A percentile compares a stretch with the other conserved stretches of the same genome.
Conservation (phyloP, 2,113 vertebrate genomes). For the Ramphastos sulfuratus region DNA sequence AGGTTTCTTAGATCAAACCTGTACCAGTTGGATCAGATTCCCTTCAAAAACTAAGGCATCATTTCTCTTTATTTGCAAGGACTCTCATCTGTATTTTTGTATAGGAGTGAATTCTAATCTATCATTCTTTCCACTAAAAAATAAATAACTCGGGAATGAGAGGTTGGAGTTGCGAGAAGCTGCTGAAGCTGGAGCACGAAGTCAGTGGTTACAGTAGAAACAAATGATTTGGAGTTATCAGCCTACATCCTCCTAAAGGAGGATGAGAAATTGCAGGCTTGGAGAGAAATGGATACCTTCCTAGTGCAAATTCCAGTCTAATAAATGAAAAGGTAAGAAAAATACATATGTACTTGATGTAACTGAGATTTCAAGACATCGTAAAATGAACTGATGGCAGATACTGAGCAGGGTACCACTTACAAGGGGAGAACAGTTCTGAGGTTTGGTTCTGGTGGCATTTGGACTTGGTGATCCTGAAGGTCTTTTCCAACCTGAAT, state of each 20-base stretch:
- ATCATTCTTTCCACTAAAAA: background rate
- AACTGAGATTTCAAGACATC: background rate
- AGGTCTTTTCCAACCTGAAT: too few relatives aligned
- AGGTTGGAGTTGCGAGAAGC: background rate
- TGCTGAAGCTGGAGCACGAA: background rate
- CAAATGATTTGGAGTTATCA: background rate
- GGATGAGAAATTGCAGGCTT: slow-evolving; percentile 1
- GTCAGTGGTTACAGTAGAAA: background rate
- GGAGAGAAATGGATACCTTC: background rate
- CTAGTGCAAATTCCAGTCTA: background rate
- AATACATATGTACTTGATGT: background rate
- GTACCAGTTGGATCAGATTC: background rate
- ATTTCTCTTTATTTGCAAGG: background rate
- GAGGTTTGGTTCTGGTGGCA: background rate
- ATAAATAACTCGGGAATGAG: background rate
- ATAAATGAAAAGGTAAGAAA: background rate
- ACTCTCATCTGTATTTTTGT: background rate
- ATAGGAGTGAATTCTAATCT: background rate
- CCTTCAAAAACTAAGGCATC: background rate
- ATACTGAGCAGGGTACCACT: background rate
- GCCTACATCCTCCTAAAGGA: background rate
- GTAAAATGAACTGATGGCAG: background rate
- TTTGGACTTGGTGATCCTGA: background rate
- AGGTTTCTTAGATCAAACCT: background rate
- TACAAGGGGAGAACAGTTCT: background rate